Conservation (phyloP, 2,113 vertebrate species). For the Dinomys branickii region DNA sequence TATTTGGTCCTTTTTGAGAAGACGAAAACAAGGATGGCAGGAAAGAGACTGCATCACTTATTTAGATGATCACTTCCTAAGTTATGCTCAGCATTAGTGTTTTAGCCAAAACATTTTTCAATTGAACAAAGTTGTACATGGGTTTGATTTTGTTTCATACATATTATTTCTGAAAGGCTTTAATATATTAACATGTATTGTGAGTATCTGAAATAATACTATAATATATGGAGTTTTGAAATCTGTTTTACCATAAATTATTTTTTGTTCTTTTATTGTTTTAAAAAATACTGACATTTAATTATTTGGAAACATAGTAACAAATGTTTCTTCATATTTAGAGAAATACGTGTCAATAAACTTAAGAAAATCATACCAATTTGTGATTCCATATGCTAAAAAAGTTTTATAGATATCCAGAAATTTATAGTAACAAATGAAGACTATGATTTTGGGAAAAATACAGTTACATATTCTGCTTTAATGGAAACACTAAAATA, state of each 20-base stretch:
- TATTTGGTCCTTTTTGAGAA: not conserved
- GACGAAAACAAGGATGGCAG: not conserved
- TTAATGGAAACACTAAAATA: constrained; percentile 45
- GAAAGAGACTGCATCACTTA: not conserved
- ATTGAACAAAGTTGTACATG: not conserved
- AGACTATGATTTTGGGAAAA: not conserved
- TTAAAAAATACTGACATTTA: not conserved
- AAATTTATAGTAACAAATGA: not conserved
- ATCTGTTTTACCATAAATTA: not conserved
- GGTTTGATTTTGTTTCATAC: not conserved
- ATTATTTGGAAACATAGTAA: not conserved
- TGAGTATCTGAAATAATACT: not conserved
- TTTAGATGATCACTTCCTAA: not conserved
- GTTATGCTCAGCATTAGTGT: not conserved
- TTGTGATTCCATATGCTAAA: not conserved
- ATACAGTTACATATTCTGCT: not conserved
- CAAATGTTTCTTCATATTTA: not conserved
- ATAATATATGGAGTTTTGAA: not conserved
- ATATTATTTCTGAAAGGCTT: not conserved
- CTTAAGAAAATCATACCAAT: not conserved
- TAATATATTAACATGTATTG: not conserved
- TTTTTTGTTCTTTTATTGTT: not conserved
- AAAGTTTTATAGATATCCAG: not conserved
- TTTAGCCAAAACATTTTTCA: not conserved
- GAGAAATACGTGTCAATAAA: not conserved